Base-by-base conservation (phyloP, 1,140 invertebrate genomes). In the Meloidogyne exigua region DNA sequence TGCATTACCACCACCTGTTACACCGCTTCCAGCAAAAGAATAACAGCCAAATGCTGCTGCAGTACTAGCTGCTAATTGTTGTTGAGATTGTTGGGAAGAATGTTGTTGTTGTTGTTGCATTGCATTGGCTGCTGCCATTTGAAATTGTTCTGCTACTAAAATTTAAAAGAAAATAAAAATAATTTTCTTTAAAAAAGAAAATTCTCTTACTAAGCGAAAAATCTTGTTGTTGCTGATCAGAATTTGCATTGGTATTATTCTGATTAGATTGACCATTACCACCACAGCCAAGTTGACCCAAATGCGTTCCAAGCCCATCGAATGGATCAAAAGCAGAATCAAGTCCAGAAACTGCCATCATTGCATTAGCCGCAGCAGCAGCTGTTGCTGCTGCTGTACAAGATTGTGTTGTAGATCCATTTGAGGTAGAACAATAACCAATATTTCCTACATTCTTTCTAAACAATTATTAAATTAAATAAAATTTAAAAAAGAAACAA, bases 11-110 rank as follows among this genome's bases (percentile, higher is more conserved):
- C 88, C 76, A 83, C 93, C 91, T 26, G 91, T 91, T 90, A 92
- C 92, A 36, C 44, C 69, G 26, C 65, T 62, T 11, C 93, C 91
- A 85, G 94, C 93, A 87, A 95, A 93, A 13, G 94, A 92, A 25
- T 94, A 93, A 88, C 95, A 95, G 63, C 94, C 94, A 64, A 89
- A 90, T 77, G 89, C 89, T 39, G 77, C 85, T 69, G 86, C 79
- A 26, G 76, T 79, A 78, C 77, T 83, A 18, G 84, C 74, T 74
- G 65, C 82, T 83, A 75, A 32, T 67, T 71, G 76, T 76, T 12
- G 79, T 79, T 32, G 62, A 36, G 36, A 74, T 65, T 66, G 77
- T 75, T 25, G 82, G 76, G 39, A 18, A 75, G 23, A 57, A 18
- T 62, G 80, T 68, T 66, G 77, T 26, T 49, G 80, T 39, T 70